Evolutionary conservation across 2,888 invertebrate species (phyloP), one percentile per base, ranked within the genome.

Genomic region (Eristalinus sepulchralis): DNA sequence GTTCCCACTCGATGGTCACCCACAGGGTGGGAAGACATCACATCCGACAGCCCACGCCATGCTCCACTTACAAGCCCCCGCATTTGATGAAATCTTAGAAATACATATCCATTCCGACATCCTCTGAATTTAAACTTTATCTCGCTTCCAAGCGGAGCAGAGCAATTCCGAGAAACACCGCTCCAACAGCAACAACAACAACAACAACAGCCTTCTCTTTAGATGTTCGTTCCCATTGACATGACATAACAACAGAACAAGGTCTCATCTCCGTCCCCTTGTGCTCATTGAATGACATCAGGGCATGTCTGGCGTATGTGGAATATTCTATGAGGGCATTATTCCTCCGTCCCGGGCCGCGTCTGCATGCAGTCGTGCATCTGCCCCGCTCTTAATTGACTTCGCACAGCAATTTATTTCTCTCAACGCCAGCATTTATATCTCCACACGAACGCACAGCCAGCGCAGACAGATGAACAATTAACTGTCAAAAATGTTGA

Each of bases 301-400:
- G 57, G 57, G 57, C 57, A 57, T 20, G 33, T 13, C 27, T 68
- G 77, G 62, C 77, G 77, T 77, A 68, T 77, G 67, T 53, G 77
- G 34, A 68, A 77, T 62, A 77, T 68, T 60, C 53, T 8, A 11
- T 53, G 53, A 68, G 63, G 11, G 55, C 2, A 20, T 11, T 31
- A 31, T 11, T 22, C 8, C 20, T 17, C 22, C 33, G 9, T n/a
- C 5, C 2, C 36, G 8, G 22, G 5, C n/a, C n/a, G 31, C 31
- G 31, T 39, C n/a, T 66, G 31, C 68, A 68, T 68, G 68, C 55
- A 33, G 68, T 60, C 53, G 10, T 53, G 53, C 67, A 68, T 53
- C 62, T 77, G 66, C 33, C 17, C 1, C 17, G 17, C 47, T n/a
- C n/a, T 59, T 59, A 66, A 76, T 34, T 73, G 24, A 39, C 9